Base-by-base conservation (phyloP, 2,113 vertebrate species). In the Sinocyclocheilus anshuiensis region DNA sequence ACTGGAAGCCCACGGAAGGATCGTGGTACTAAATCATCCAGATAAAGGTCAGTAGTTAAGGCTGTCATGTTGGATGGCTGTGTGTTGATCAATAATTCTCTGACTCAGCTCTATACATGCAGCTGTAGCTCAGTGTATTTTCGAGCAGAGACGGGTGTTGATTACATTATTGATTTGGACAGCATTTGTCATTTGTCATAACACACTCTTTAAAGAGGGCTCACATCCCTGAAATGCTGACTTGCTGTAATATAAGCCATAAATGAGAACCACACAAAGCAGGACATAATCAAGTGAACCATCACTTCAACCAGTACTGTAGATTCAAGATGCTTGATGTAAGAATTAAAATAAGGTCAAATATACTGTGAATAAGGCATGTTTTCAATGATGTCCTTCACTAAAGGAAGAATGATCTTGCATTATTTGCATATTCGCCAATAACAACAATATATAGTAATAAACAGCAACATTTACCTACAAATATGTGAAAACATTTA, bases 21-120 rank as follows among this genome's bases (percentile, higher is more conserved):
- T 97, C 87, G 97, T 99, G 97, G 95, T 97, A 92, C 94, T 98
- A 90, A 99, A 99, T 93, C 97, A 99, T 88, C 97, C 98, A 86
- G 97, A 99, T 94, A 98, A 97, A 97, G 97, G 98, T 98, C 90
- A 83, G 55, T 84, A 24, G 39, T 48, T 13, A 53, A 55, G 1
- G 13, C 9, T 72, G 22, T 67, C 13, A 7, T 26, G 36, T 57
- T 24, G 33, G 48, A 24, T 2, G 26, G 29, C 7, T 55, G 61
- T 39, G 50, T 80, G 18, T 79, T 33, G 33, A 24, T 83, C 67
- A 39, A 36, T 57, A 39, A 5, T 11, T 24, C 20, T 80, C 81
- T 55, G 45, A 29, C 7, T 69, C 45, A 0, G 3, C 15, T 50
- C 42, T 79, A 5, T 5, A 59, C 55, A 59, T 79, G 53, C 53